These are phyloP conservation scores for Malacoctenus gilli DNA, from an alignment of 2,797 vertebrate genomes.

Conservation along the genomic window DNA sequence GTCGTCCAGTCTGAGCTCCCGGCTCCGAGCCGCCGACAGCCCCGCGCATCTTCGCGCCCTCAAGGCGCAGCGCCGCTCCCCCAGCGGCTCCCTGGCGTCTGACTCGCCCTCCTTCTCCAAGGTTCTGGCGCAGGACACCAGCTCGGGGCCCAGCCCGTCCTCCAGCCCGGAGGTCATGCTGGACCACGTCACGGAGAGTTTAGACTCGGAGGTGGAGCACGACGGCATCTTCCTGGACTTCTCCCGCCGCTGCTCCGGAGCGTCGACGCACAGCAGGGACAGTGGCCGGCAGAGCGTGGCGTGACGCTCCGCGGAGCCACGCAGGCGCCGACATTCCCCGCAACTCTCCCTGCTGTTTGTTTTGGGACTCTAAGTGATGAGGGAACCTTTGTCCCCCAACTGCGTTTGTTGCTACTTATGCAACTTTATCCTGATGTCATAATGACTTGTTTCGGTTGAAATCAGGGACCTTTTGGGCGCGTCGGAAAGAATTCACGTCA, in stretches of 20 bases:
- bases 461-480: no score
- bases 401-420: constrained; percentile 30
- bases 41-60: constrained; percentile 10
- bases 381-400: constrained; percentile 38
- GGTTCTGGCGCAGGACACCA: constrained; percentile 54
- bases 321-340: constrained; percentile 29
- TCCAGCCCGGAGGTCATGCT: constrained; percentile 85
- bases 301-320: constrained; percentile 53
- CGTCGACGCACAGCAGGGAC: constrained; percentile 70
- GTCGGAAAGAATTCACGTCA: not conserved
- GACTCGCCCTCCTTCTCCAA: constrained; percentile 53
- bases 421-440: not conserved
- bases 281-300: constrained; percentile 83
- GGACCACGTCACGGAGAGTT: constrained; percentile 83
- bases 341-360: constrained; percentile 23
- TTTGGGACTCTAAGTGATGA: constrained; percentile 26
- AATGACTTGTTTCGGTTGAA: not conserved
- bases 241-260: constrained; percentile 72
- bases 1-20: constrained; percentile 57
- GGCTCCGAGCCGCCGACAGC: not conserved
- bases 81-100: constrained; percentile 52
- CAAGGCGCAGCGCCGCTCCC: constrained; percentile 57
- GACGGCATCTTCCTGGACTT: constrained; percentile 94
- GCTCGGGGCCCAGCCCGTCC: constrained; percentile 70
- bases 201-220: constrained; percentile 85